Evolutionary conservation across 2,113 vertebrate species (phyloP).

Genomic region (Oceanodroma tethys): DNA sequence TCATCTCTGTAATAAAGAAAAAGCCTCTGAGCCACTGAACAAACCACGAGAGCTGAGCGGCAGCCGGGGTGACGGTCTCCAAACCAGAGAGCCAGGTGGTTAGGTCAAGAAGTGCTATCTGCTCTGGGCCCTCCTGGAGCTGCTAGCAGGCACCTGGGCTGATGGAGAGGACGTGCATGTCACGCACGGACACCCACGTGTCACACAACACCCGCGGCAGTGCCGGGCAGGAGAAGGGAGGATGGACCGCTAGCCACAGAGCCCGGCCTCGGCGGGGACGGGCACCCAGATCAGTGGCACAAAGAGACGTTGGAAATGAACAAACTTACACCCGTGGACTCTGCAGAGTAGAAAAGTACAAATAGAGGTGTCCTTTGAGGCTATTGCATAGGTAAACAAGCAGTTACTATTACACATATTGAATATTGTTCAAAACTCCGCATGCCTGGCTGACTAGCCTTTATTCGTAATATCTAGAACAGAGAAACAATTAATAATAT

Average conservation of each 20-base stretch:
- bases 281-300: neutral
- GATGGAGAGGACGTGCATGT: neutral
- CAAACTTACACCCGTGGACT: neutral
- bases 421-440: neutral
- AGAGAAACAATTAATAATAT: neutral
- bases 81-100: neutral
- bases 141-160: neutral
- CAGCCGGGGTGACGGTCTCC: neutral
- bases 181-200: accelerated
- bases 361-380: neutral
- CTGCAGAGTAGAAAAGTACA: neutral
- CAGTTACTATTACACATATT: neutral
- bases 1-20: neutral
- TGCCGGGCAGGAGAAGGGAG: neutral
- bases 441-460: neutral
- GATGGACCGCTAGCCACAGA: neutral
- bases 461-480: neutral
- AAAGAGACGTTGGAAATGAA: neutral
- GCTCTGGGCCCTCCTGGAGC: neutral
- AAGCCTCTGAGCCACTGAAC: neutral
- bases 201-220: neutral
- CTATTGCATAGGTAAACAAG: neutral
- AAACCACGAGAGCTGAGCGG: neutral
- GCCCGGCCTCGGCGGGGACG: accelerated
- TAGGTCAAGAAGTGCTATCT: neutral